These are phyloP conservation scores for Poecilia latipinna DNA, from an alignment of 2,113 vertebrate species.

Conservation along the genomic window DNA sequence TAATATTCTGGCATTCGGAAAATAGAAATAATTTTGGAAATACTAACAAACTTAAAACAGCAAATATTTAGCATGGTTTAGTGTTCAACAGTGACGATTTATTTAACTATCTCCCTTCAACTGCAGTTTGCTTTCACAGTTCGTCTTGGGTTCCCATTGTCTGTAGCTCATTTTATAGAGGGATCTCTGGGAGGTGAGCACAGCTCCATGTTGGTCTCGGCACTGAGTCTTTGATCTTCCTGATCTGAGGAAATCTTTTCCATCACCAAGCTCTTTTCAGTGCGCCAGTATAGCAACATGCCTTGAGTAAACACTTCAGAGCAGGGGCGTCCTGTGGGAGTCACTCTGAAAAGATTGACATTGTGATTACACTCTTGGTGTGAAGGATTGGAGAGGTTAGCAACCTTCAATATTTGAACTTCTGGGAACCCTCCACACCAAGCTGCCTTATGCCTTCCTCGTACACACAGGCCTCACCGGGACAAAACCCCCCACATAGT, in stretches of 20 bases:
- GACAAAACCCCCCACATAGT: constrained; percentile 53
- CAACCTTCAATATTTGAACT: constrained; percentile 79
- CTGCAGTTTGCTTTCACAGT: not conserved
- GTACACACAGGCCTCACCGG: constrained; percentile 42
- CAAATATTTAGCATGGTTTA: not conserved
- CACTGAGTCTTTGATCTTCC: constrained; percentile 49
- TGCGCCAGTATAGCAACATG: constrained; percentile 59
- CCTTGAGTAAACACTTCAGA: constrained; percentile 67
- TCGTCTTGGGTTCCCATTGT: not conserved
- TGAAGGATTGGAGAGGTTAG: constrained; percentile 73
- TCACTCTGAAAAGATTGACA: constrained; percentile 75
- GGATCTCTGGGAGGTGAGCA: constrained; percentile 32
- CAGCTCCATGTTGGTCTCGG: constrained; percentile 33
- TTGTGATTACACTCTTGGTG: constrained; percentile 76
- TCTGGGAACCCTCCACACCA: constrained; percentile 54
- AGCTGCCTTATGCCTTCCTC: constrained; percentile 55
- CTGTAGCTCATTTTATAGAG: not conserved
- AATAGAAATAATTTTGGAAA: not conserved
- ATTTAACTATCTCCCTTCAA: not conserved
- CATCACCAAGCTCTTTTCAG: constrained; percentile 56
- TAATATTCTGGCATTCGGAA: not conserved
- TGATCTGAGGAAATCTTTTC: constrained; percentile 60
- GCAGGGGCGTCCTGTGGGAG: constrained; percentile 63
- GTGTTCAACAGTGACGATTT: not conserved
- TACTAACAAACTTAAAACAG: not conserved